Evolutionary conservation across 2,113 vertebrate genomes (phyloP), one percentile per base, ranked within the genome.

Genomic region (Apteryx owenii): DNA sequence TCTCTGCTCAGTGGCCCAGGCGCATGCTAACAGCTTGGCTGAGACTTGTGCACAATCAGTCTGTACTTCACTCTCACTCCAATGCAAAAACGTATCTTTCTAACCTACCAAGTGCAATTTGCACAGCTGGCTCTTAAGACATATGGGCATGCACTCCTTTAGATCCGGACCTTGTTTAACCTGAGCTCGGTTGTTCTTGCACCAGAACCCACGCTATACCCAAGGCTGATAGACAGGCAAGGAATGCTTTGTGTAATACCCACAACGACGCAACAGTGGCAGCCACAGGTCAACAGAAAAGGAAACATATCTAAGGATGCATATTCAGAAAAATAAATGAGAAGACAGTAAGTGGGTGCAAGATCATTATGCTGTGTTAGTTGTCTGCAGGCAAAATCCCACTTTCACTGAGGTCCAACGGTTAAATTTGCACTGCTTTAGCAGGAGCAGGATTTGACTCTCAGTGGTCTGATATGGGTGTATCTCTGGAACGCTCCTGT

Each of bases 131-230:
- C 68, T 54, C 51, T 5, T 5, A 6, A 62, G 66, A 38, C 46
- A 40, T 1, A 1, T 0, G 4, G 56, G 26, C 53, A 64, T 2
- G 0, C 26, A 3, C n/a, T 58, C 66, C 54, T 9, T 16, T 33
- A 5, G 1, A 6, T 5, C 62, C 15, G n/a, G 7, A 8, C 7
- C 50, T 2, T 46, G 60, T 4, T 38, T 23, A 22, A 7, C 31
- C 53, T 31, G 16, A 56, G 23, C 64, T n/a, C 26, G 2, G n/a
- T 11, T 11, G 15, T 25, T 42, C 62, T 29, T 21, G 69, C 85
- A n/a, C 12, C 88, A 44, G 12, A 56, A 36, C 60, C 7, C 66
- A 10, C 1, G 25, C 17, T 13, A 1, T 3, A 31, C 0, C 42
- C 80, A 28, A 40, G 19, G 10, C 28, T 0, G 15, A 56, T 73